phyloP scores from a whole-genome alignment of 2,888 invertebrate species.

The Polydrusus pterygomalis region DNA sequence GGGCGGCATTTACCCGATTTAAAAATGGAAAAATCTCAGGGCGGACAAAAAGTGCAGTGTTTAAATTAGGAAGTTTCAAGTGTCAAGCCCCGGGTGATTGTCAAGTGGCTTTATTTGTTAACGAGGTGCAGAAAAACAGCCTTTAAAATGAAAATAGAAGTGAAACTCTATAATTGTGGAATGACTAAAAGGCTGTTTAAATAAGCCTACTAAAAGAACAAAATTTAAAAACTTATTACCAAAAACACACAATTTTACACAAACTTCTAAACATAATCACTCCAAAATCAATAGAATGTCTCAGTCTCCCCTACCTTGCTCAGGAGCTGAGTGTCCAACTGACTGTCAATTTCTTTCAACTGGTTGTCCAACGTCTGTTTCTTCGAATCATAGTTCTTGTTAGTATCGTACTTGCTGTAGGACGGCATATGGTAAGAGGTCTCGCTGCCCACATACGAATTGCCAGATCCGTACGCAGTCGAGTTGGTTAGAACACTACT shows the following conservation, averaged over 20 bases:
- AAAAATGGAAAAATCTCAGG: too few species aligned
- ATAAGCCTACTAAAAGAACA: too few species aligned
- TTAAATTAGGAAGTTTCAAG: too few species aligned
- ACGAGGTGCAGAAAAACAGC: too few species aligned
- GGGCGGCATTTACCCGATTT: too few species aligned
- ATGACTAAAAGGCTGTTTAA: too few species aligned
- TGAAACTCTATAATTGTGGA: too few species aligned
- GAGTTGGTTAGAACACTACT: conserved; percentile 77
- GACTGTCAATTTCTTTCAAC: conserved; percentile 87
- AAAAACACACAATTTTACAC: conserved; percentile 18
- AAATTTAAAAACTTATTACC: too few species aligned
- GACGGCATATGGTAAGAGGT: conserved; percentile 73
- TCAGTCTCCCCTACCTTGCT: conserved; percentile 74
- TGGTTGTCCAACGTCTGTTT: conserved; percentile 86
- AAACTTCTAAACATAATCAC: conserved; percentile 28
- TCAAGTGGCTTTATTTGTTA: too few species aligned
- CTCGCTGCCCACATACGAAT: conserved; percentile 76
- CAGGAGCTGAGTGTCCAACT: conserved; percentile 82
- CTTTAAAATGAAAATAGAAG: too few species aligned
- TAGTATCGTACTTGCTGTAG: conserved; percentile 73
- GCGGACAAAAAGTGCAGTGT: too few species aligned
- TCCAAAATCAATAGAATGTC: conserved; percentile 67
- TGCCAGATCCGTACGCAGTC: conserved; percentile 76
- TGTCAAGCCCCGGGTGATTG: too few species aligned
- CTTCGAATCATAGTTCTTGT: conserved; percentile 80